Conservation (phyloP, 2,888 invertebrate genomes). For the Metopia argyrocephala region DNA sequence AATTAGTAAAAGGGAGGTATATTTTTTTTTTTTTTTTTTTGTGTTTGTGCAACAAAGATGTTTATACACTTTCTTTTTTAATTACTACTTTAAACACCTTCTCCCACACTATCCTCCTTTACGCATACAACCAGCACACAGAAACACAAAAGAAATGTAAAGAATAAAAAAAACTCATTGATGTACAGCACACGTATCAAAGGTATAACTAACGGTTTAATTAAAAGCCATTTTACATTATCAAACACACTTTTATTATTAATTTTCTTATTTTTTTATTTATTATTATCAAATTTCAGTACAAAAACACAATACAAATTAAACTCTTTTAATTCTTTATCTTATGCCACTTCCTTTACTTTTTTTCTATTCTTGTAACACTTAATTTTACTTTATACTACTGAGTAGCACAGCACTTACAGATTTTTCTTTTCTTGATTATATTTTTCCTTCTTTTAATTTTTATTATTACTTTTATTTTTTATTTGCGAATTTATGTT, state of each 20-base stretch:
- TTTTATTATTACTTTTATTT: constrained; percentile 10
- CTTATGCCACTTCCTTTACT: neutral
- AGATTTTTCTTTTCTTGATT: neutral
- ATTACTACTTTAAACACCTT: neutral
- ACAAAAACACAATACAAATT: neutral
- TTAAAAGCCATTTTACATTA: constrained; percentile 39
- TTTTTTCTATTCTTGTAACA: constrained; percentile 15
- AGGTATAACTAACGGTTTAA: constrained; percentile 52
- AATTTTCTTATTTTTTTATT: neutral
- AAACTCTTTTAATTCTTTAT: constrained; percentile 13
- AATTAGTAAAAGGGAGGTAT: neutral
- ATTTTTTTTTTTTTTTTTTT: neutral
- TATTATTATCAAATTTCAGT: constrained; percentile 2
- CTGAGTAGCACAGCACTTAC: neutral
- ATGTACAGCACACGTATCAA: constrained; percentile 46
- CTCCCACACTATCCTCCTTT: neutral
- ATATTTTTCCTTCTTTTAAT: neutral
- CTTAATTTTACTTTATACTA: constrained; percentile 20
- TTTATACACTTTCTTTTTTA: no score
- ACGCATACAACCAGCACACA: no score
- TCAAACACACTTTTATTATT: constrained; percentile 22
- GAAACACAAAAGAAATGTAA: no score
- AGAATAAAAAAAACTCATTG: constrained; percentile 39
- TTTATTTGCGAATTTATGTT: neutral
- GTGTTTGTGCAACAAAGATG: no score